Evolutionary conservation across 2,113 vertebrate species (phyloP).

Genomic region (Malaclemys terrapin): DNA sequence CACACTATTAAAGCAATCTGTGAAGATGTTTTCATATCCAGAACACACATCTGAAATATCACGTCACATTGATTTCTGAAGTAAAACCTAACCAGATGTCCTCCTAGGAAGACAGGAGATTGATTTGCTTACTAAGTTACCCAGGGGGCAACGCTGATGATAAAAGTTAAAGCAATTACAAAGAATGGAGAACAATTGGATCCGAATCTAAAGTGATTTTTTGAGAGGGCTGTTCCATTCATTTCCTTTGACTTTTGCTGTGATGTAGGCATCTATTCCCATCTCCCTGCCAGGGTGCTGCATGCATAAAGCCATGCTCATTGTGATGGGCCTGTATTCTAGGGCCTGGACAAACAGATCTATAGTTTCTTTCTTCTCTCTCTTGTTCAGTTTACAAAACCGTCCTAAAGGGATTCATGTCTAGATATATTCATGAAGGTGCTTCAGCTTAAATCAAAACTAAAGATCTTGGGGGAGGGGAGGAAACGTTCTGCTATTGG

Average conservation of each 20-base stretch:
- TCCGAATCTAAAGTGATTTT: conserved; percentile 20
- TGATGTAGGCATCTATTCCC: conserved; percentile 9
- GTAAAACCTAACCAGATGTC: conserved; percentile 46
- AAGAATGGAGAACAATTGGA: conserved; percentile 35
- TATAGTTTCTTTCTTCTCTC: conserved; percentile 64
- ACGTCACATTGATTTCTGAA: conserved; percentile 22
- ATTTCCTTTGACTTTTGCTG: conserved; percentile 19
- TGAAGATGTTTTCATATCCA: conserved; percentile 49
- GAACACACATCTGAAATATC: conserved; percentile 37
- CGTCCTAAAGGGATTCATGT: conserved; percentile 44
- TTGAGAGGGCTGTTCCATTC: not conserved
- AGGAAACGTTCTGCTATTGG: not conserved
- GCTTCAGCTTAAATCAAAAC: conserved; percentile 3
- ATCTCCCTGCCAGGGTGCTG: not conserved
- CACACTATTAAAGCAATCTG: conserved; percentile 27
- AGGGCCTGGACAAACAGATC: conserved; percentile 63
- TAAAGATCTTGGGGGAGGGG: not conserved
- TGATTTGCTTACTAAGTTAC: conserved; percentile 71
- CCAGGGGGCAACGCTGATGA: conserved; percentile 58
- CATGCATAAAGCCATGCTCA: conserved; percentile 27
- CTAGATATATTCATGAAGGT: conserved; percentile 58
- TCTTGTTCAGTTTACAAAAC: conserved; percentile 61
- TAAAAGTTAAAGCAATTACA: conserved; percentile 69
- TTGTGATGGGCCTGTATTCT: not conserved
- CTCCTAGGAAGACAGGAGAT: conserved; percentile 70